phyloP scores from a whole-genome alignment of 2,797 vertebrate genomes.

The Acridotheres tristis region DNA sequence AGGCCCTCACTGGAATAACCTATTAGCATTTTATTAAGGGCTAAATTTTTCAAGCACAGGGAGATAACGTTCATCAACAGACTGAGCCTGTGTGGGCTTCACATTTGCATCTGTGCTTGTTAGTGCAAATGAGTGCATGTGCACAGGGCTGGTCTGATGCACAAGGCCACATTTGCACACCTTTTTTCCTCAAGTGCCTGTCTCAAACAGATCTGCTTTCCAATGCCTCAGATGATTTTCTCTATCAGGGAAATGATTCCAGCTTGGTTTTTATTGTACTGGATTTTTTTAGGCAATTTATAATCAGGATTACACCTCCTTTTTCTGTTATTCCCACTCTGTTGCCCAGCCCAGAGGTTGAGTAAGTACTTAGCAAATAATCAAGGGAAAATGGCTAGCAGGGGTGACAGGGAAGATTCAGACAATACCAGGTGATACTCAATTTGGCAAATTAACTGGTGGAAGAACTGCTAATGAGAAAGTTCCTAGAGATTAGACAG shows the following conservation, averaged over 20 bases:
- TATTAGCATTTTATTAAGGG: background rate
- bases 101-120: background rate
- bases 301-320: background rate
- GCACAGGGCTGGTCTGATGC: background rate
- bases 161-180: background rate
- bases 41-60: background rate
- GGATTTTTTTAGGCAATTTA: background rate
- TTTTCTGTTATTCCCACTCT: background rate
- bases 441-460: background rate
- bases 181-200: background rate
- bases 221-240: constrained; percentile 55
- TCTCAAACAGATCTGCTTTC: constrained; percentile 39
- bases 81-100: background rate
- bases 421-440: background rate
- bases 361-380: background rate
- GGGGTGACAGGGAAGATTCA: background rate
- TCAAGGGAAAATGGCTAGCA: background rate
- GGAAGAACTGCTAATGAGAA: background rate
- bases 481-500: background rate
- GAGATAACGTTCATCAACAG: background rate
- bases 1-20: background rate
- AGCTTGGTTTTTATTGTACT: constrained; percentile 38
- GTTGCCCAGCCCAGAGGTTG: background rate
- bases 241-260: constrained; percentile 56
- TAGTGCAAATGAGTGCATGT: background rate